Conservation (phyloP, 2,797 vertebrate species). For the Acanthopagrus latus region DNA sequence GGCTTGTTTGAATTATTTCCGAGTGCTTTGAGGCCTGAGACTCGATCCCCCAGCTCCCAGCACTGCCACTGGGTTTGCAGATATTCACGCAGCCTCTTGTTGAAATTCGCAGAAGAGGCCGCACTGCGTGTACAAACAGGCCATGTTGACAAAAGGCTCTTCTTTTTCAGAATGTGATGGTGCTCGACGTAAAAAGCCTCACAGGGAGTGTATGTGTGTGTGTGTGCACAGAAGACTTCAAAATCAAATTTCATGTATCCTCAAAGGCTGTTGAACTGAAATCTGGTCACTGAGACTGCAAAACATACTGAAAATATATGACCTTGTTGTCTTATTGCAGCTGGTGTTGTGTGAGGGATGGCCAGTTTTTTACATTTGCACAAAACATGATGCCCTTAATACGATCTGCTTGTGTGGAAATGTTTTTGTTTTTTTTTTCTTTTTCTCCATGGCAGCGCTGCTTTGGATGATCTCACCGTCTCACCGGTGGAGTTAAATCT, state of each 20-base stretch:
- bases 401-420: no score
- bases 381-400: no score
- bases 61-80: constrained; percentile 15
- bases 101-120: constrained; percentile 31
- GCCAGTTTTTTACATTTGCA: no score
- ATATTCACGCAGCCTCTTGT: constrained; percentile 8
- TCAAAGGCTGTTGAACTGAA: constrained; percentile 17
- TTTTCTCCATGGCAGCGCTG: not conserved
- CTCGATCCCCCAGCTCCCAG: constrained; percentile 20
- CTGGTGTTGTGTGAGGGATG: not conserved
- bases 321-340: not conserved
- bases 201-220: not conserved
- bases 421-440: no score
- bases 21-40: constrained; percentile 62
- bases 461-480: not conserved
- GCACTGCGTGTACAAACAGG: constrained; percentile 21
- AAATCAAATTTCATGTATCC: constrained; percentile 30
- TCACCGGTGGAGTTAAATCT: not conserved
- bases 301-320: no score
- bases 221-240: not conserved
- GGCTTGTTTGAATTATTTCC: constrained; percentile 64
- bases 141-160: constrained; percentile 38
- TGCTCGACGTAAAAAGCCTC: constrained; percentile 54
- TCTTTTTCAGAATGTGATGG: constrained; percentile 25
- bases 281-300: not conserved